Base-by-base conservation (phyloP, 2,888 invertebrate genomes). In the Spisula subtruncata region DNA sequence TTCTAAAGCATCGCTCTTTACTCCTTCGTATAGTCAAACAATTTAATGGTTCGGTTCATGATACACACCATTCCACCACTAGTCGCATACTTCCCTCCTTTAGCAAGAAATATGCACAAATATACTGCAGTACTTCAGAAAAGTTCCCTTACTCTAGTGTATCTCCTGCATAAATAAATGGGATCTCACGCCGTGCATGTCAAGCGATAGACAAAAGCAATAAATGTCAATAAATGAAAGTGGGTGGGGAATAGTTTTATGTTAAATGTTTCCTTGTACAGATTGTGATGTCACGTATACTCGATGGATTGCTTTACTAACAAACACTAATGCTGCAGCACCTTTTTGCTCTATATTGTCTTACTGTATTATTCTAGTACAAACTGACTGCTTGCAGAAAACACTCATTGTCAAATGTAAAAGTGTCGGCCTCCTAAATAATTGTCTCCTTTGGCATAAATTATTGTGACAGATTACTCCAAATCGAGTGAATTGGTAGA, bases 171-270 rank as follows among this genome's bases (percentile, higher is more conserved):
- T 71, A 14, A 29, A 71, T 71, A 75, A 75, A 75, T 32, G 75
- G 75, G 75, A 75, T 75, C 35, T 75, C 60, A 75, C 60, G 75
- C 75, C 12, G 75, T 75, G 75, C 75, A 75, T 75, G 75, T 35
- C 18, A 75, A 75, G 75, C 75, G 75, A 75, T 75, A 35, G 75
- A 32, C n/a, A 35, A 75, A 32, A 75, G 25, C 25, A 10, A 56
- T n/a, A 56, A 20, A n/a, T n/a, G n/a, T 1, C 6, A 20, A 1
- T 0, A 12, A 25, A 25, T 25, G 12, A 66, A 66, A 25, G n/a
- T n/a, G n/a, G n/a, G n/a, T n/a, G 25, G 60, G 10, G 10, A 25
- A 56, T 56, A 18, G n/a, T 20, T 66, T n/a, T 51, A 12, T 66
- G 60, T 66, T 66, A 25, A 5, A 66, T 66, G 60, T 66, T 66